A percentile compares a stretch with the other conserved stretches of the same genome.
Evolutionary conservation across 2,113 vertebrate species (phyloP).

Genomic region (Xyliphius kryptos): DNA sequence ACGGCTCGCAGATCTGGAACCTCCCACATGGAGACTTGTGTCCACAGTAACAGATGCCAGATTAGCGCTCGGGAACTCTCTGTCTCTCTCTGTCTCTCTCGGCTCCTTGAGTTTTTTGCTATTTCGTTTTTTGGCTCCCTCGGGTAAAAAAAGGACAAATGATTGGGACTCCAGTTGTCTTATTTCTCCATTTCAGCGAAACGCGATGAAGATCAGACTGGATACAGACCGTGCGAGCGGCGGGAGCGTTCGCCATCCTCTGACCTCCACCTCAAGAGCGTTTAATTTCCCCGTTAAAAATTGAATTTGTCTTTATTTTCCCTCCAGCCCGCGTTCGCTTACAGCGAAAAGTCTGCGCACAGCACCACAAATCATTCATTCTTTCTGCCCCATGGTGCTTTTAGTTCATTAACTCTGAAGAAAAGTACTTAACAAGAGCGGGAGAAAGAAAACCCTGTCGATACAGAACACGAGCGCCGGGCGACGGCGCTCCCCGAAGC

Average conservation of each 20-base stretch:
- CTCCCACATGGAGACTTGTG: conserved; percentile 46
- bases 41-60: conserved; percentile 61
- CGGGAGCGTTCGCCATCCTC: not conserved
- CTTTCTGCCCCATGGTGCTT: conserved; percentile 44
- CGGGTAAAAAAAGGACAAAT: conserved; percentile 19
- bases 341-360: conserved; percentile 1
- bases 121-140: conserved; percentile 12
- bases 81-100: no score
- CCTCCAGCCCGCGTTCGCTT: conserved; percentile 2
- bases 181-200: no score
- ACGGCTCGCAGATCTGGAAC: conserved; percentile 57
- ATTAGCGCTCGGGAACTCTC: conserved; percentile 54
- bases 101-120: not conserved
- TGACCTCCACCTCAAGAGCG: not conserved
- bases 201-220: no score
- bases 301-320: conserved; percentile 8
- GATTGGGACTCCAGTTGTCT: no score
- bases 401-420: conserved; percentile 62
- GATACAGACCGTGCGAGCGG: not conserved
- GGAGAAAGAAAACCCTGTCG: conserved; percentile 53
- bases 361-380: conserved; percentile 47
- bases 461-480: conserved; percentile 42
- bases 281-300: conserved; percentile 10
- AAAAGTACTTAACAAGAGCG: conserved; percentile 62
- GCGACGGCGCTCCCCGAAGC: no score